Evolutionary conservation across 1,140 invertebrate species (phyloP).

Genomic region (Calosoma granatense): DNA sequence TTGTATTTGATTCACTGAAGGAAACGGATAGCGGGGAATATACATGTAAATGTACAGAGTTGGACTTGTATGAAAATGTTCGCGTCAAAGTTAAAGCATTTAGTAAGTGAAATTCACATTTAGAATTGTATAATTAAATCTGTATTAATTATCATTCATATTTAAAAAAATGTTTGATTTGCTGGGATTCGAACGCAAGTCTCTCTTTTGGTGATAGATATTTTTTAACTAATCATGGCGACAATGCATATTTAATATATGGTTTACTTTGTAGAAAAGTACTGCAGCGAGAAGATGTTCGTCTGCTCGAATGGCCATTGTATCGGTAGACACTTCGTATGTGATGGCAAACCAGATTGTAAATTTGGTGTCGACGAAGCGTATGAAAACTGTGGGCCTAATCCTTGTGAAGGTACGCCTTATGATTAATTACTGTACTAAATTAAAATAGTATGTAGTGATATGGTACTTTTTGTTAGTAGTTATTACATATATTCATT

Average conservation of each 20-base stretch:
- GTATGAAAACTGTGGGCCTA: constrained; percentile 35
- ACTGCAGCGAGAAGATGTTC: neutral
- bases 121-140: too few relatives aligned
- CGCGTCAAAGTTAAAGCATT: neutral
- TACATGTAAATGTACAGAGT: constrained; percentile 1
- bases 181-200: too few relatives aligned
- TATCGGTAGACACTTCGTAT: constrained; percentile 49
- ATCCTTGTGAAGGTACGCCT: constrained; percentile 38
- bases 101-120: neutral
- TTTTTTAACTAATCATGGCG: too few relatives aligned
- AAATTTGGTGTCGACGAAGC: constrained; percentile 43
- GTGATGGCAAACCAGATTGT: constrained; percentile 56
- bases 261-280: too few relatives aligned
- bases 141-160: too few relatives aligned
- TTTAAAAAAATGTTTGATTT: too few relatives aligned
- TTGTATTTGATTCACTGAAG: neutral
- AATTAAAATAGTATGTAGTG: too few relatives aligned
- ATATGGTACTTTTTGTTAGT: constrained; percentile 1
- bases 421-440: too few relatives aligned
- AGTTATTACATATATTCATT: neutral
- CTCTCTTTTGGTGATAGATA: too few relatives aligned
- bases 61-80: neutral
- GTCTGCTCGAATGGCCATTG: constrained; percentile 35
- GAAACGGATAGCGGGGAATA: neutral
- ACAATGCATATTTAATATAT: too few relatives aligned